These are phyloP conservation scores for Bembecia ichneumoniformis DNA, from an alignment of 2,888 invertebrate species.

Conservation along the genomic window DNA sequence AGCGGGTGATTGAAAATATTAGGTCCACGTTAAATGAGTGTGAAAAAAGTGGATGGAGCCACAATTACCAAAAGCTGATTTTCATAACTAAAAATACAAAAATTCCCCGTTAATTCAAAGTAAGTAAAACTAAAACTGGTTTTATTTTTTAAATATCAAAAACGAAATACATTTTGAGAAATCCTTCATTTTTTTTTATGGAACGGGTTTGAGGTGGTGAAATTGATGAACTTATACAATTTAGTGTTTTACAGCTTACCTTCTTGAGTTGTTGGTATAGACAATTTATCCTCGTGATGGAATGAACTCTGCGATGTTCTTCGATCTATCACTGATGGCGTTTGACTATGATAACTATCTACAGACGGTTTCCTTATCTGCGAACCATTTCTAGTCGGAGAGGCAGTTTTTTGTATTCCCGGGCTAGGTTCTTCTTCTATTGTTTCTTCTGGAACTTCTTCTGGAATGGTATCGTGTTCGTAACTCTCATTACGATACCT, in stretches of 20 bases:
- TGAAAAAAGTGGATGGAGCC: too few species aligned
- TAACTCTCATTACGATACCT: slow-evolving; percentile 60
- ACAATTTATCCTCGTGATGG: slow-evolving; percentile 71
- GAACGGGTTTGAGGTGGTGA: too few species aligned
- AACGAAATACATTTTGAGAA: too few species aligned
- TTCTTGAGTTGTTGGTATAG: slow-evolving; percentile 53
- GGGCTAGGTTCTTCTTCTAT: slow-evolving; percentile 37
- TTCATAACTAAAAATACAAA: too few species aligned
- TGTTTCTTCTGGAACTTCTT: slow-evolving; percentile 47
- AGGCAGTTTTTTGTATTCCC: slow-evolving; percentile 49
- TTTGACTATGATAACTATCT: slow-evolving; percentile 62
- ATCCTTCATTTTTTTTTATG: too few species aligned
- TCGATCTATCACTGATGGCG: slow-evolving; percentile 56
- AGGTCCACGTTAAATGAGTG: too few species aligned
- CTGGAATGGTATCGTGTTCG: slow-evolving; percentile 47
- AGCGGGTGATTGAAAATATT: too few species aligned
- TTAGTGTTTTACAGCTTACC: slow-evolving; percentile 21
- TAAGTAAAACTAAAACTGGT: too few species aligned
- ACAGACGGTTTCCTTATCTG: slow-evolving; percentile 56
- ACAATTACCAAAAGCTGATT: too few species aligned
- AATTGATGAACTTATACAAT: too few species aligned
- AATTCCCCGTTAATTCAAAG: too few species aligned
- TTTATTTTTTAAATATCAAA: too few species aligned
- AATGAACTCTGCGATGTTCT: slow-evolving; percentile 64
- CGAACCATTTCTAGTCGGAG: slow-evolving; percentile 50